Evolutionary conservation across 2,888 invertebrate species (phyloP), one percentile per base, ranked within the genome.

Genomic region (Mystacides longicornis): DNA sequence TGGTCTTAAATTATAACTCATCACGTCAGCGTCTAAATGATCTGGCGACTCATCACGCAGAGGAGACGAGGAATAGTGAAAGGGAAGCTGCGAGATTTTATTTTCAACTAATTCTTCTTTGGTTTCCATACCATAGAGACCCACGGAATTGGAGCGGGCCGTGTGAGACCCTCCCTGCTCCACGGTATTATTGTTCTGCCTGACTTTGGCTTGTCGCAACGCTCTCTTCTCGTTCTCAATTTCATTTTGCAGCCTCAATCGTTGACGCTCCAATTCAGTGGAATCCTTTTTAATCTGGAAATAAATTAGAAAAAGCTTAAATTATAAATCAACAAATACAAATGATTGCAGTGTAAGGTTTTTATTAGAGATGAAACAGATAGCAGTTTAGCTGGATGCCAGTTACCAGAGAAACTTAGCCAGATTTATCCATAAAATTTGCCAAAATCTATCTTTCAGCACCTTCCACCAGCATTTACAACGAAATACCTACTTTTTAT

Each of bases 281-380:
- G 75, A 68, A 64, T 74, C 75, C 60, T 78, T 71, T 63, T 74
- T 71, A 64, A 78, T 74, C 81, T 81, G 70, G 54, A 67, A 68
- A 45, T 20, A 19, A 43, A 18, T 31, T 31, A 9, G 31, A 31
- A 9, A 31, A 9, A 9, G 7, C 14, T 31, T 31, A 31, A 31
- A 31, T 14, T 31, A 31, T 9, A 31, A 31, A 31, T 31, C 31
- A 31, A 31, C 14, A 31, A 9, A n/a, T n/a, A n/a, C n/a, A n/a
- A n/a, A n/a, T n/a, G n/a, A n/a, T n/a, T n/a, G n/a, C n/a, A n/a
- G n/a, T n/a, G n/a, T n/a, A n/a, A n/a, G n/a, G n/a, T n/a, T n/a
- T n/a, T n/a, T n/a, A n/a, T n/a, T n/a, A n/a, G n/a, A n/a, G n/a
- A n/a, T n/a, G n/a, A n/a, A n/a, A n/a, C n/a, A n/a, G n/a, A n/a